Percentiles rank a stretch among this genome's conserved stretches.
phyloP scores from a whole-genome alignment of 2,797 vertebrate genomes.

The Poecilia wingei region DNA sequence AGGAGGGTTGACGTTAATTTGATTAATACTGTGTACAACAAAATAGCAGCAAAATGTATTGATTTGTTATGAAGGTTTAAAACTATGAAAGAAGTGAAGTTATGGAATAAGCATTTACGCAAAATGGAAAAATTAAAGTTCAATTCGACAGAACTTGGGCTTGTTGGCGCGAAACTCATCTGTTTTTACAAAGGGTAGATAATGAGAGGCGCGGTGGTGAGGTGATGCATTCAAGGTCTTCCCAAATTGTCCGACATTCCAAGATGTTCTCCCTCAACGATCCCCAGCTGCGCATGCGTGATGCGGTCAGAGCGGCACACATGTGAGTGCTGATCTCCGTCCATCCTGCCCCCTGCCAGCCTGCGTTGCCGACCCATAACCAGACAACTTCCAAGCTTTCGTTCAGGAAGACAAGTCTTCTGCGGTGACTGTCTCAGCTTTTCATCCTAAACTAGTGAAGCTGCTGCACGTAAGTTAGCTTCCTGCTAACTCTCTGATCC shows the following conservation, averaged over 20 bases:
- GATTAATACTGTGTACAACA: background rate
- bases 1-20: too few species aligned
- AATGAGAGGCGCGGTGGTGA: background rate
- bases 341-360: conserved; percentile 3
- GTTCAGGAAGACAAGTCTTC: background rate
- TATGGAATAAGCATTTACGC: background rate
- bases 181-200: too few species aligned
- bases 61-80: background rate
- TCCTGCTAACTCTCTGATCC: conserved; percentile 38
- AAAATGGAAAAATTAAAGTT: background rate
- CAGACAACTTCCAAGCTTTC: background rate
- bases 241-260: background rate
- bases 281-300: conserved; percentile 61
- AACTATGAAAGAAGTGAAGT: background rate
- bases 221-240: conserved; percentile 8
- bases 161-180: background rate
- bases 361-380: background rate
- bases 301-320: background rate
- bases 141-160: background rate
- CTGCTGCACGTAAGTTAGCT: conserved; percentile 45
- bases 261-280: background rate
- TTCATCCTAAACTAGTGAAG: background rate
- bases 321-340: conserved; percentile 32
- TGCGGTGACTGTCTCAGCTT: background rate
- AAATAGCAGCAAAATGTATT: background rate